Conservation (phyloP, 2,888 invertebrate species). For the Tiliacea aurago region DNA sequence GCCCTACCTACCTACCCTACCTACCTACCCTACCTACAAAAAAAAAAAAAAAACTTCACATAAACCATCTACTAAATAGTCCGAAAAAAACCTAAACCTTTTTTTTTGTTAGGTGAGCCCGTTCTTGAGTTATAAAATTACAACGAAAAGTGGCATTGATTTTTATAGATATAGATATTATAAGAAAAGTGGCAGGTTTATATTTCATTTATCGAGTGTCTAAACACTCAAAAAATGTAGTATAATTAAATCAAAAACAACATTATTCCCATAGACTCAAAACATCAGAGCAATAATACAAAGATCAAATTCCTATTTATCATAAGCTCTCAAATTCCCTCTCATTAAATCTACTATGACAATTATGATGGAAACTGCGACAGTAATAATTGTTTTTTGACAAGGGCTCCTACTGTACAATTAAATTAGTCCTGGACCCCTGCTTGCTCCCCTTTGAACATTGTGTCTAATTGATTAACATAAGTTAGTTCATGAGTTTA, state of each 20-base stretch:
- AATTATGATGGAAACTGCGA: slow-evolving; percentile 48
- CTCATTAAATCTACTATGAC: slow-evolving; percentile 50
- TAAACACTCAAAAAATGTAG: background rate
- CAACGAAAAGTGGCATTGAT: too few species aligned
- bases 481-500: slow-evolving; percentile 61
- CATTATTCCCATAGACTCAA: background rate
- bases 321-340: slow-evolving; percentile 20
- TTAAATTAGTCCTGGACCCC: slow-evolving; percentile 64
- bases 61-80: too few species aligned
- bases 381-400: slow-evolving; percentile 66
- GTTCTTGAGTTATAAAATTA: too few species aligned
- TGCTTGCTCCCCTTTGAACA: slow-evolving; percentile 50
- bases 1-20: too few species aligned
- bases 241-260: too few species aligned
- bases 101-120: too few species aligned
- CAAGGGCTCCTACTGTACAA: slow-evolving; percentile 55
- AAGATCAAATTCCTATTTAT: slow-evolving; percentile 36
- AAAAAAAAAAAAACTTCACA: too few species aligned
- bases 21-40: too few species aligned
- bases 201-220: background rate
- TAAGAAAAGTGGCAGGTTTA: too few species aligned
- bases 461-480: slow-evolving; percentile 65
- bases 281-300: slow-evolving; percentile 13
- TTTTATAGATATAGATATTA: too few species aligned
- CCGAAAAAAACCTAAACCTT: too few species aligned